Base-by-base conservation (phyloP, 2,888 invertebrate species). In the Myopa tessellatipennis region DNA sequence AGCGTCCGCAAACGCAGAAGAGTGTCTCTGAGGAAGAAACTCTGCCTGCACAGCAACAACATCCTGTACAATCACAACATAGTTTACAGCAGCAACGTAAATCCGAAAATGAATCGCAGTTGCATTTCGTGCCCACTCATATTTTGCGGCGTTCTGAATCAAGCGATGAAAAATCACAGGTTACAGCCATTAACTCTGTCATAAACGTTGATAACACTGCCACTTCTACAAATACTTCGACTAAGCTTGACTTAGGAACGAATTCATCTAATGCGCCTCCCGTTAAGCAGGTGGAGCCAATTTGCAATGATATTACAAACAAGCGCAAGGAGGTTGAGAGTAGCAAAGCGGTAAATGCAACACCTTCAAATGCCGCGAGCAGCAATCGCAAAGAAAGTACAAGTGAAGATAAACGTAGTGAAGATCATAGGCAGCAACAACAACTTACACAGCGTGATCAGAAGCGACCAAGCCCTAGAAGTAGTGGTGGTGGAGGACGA, bases 391-490 rank as follows among this genome's bases (percentile, higher is more conserved):
- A 82, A 58, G 82, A 81, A 40, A 70, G 18, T 75, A 63, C 70
- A 10, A 68, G 71, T n/a, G 80, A 70, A 45, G 80, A 80, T 14
- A 79, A 78, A n/a, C 79, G 65, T 18, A 71, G 16, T 6, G 76
- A 72, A 63, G 77, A 78, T 2, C 76, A 80, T 12, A 76, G 78
- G 75, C 71, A 79, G 55, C 79, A 16, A 65, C 78, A 12, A 68
- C 69, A 38, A 65, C 77, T 36, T 65, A 78, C 83, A 38, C 83
- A 81, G 55, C 82, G 84, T 58, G 84, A 84, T 67, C 83, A 82
- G 79, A 86, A 87, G 77, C 82, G 87, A 7, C 84, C 84, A 38
- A 87, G 84, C 82, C 82, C 86, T 14, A 91, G 92, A 83, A 90
- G 91, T 80, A 90, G 90, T 4, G 79, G 79, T 14, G 77, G 80